These are phyloP conservation scores for Drosophila elegans DNA, from an alignment of 1,140 invertebrate species.

Conservation along the genomic window DNA sequence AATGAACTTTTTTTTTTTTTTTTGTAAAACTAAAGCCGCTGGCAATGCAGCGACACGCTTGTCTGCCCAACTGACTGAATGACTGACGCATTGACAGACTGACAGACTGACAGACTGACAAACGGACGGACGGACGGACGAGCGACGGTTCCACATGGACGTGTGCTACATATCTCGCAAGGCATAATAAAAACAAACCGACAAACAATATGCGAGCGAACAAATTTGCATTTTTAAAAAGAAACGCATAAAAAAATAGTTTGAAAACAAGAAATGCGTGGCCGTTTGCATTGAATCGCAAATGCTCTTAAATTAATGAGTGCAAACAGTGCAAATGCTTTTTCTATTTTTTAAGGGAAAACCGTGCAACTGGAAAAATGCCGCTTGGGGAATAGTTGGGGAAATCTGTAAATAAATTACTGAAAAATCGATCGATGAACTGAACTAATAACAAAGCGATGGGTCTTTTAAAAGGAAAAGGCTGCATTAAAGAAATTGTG, in stretches of 20 bases:
- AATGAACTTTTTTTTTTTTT: conserved; percentile 37
- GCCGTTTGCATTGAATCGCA: conserved; percentile 12
- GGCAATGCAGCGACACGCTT: conserved; percentile 43
- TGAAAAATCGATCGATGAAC: neutral
- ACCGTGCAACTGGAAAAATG: neutral
- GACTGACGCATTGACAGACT: conserved; percentile 28
- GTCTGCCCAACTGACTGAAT: conserved; percentile 35
- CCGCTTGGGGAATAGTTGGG: neutral
- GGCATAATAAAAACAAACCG: conserved; percentile 38
- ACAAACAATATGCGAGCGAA: conserved; percentile 35
- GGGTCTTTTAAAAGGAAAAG: too few relatives aligned
- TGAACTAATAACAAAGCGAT: neutral
- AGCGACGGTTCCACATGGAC: conserved; percentile 44
- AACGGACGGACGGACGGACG: conserved; percentile 5
- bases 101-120: conserved; percentile 22
- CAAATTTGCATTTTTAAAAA: conserved; percentile 57
- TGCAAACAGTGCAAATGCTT: conserved; percentile 3
- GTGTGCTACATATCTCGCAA: conserved; percentile 55
- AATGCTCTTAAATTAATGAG: conserved; percentile 42
- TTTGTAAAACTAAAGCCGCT: conserved; percentile 10
- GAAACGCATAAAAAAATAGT: conserved; percentile 50
- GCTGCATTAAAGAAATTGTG: too few relatives aligned
- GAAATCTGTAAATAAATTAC: neutral
- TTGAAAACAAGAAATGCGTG: conserved; percentile 20
- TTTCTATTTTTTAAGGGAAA: neutral